Evolutionary conservation across 2,888 invertebrate species (phyloP), one percentile per base, ranked within the genome.

Genomic region (Onthophagus sagittarius): DNA sequence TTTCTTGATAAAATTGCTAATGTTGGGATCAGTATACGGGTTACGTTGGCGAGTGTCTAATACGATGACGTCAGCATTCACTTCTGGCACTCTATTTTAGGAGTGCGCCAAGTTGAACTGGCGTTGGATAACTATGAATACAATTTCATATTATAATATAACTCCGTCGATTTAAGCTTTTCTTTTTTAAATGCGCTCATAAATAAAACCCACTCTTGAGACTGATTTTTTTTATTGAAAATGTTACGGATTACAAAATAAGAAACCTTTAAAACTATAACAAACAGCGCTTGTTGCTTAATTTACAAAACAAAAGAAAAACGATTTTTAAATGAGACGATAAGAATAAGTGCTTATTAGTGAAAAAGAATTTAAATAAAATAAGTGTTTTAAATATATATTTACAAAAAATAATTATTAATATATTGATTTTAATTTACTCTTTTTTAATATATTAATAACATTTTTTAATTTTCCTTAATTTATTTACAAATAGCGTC

Each of bases 71-170:
- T 79, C 77, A 79, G 74, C 78, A 75, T 72, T 73, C 77, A 76
- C 76, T 77, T 76, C 76, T 76, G 74, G 75, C 79, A 76, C 77
- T 77, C 79, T 79, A 79, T 79, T 79, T 79, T 79, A 79, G 79
- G 79, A 79, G 78, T 74, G 78, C 76, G 77, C 73, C 72, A 75
- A 79, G 73, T 53, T 11, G 39, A 77, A 75, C 77, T 78, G 78
- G 76, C 79, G 79, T 79, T 79, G 74, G 70, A 71, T 62, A 71
- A 73, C 73, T 72, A 72, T 74, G 74, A 72, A 70, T 74, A 71
- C 73, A 65, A 71, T 71, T 73, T 71, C 67, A 67, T 67, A 67
- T 67, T 67, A 67, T 67, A 67, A 67, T 67, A 67, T 32, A 23
- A 23, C 23, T 23, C 23, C 23, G 31, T 31, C 13, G 31, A 6